These are phyloP conservation scores for Caenorhabditis wallacei DNA, from an alignment of 2,888 invertebrate genomes.

Conservation along the genomic window DNA sequence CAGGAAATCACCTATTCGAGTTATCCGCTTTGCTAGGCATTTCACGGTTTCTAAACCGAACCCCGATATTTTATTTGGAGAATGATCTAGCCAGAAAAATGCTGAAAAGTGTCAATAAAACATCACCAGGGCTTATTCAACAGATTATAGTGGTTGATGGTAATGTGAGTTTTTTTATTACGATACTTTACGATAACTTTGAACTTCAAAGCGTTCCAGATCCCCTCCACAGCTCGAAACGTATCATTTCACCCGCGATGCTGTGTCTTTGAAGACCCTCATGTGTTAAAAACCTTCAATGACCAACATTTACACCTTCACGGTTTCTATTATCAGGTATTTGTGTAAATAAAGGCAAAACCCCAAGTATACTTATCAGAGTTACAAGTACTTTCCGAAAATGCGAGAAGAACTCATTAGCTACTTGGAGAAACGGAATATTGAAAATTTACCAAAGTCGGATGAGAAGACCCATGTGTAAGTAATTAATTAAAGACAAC, in stretches of 20 bases:
- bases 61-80: constrained; percentile 6
- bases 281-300: background rate
- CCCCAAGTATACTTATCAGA: background rate
- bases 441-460: background rate
- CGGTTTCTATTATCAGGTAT: constrained; percentile 8
- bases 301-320: constrained; percentile 1
- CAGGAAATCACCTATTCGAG: constrained; percentile 15
- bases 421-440: background rate
- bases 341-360: background rate
- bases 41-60: background rate
- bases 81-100: background rate
- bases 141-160: background rate
- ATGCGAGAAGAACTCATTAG: constrained; percentile 8
- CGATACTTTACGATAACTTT: too few species aligned
- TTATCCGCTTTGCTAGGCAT: background rate
- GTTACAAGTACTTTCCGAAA: constrained; percentile 1
- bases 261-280: constrained; percentile 5
- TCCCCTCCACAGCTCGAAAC: background rate
- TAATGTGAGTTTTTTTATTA: background rate
- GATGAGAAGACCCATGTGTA: background rate
- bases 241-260: background rate
- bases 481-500: background rate
- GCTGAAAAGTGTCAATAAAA: background rate
- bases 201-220: too few species aligned
- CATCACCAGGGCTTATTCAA: constrained; percentile 4